Conservation (phyloP, 2,113 vertebrate species). For the Chamaea fasciata region DNA sequence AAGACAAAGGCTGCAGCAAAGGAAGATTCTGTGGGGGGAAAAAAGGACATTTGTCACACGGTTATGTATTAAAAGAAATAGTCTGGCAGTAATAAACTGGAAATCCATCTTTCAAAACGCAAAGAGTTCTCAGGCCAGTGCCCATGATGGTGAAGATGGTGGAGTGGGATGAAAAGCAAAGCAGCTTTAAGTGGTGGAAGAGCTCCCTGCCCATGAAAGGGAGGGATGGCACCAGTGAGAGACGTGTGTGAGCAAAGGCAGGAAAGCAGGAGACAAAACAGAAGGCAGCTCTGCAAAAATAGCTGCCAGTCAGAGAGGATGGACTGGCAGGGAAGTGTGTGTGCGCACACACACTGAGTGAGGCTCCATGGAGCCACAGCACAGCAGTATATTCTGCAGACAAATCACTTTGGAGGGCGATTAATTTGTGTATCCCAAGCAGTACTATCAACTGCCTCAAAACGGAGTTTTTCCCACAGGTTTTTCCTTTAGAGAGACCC, state of each 20-base stretch:
- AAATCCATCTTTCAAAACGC: background rate
- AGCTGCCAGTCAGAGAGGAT: background rate
- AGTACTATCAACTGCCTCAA: background rate
- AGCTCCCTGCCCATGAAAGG: background rate
- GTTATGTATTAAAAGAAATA: background rate
- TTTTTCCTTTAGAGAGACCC: background rate
- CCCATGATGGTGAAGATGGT: background rate
- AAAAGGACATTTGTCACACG: background rate
- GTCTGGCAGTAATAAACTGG: background rate
- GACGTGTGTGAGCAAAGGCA: background rate
- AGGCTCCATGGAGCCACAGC: background rate
- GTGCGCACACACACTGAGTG: background rate
- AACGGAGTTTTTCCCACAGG: background rate
- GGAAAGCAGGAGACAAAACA: conserved; percentile 15
- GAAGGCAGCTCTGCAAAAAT: conserved; percentile 22
- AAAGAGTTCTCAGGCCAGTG: background rate
- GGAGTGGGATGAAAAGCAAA: background rate
- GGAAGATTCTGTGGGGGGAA: background rate
- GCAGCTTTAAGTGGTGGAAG: background rate
- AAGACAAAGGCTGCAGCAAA: conserved; percentile 2
- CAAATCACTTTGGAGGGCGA: background rate
- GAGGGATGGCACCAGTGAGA: background rate
- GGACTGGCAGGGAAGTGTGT: background rate
- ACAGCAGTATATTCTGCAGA: background rate
- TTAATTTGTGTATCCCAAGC: background rate